Base-by-base conservation (phyloP, 2,888 invertebrate species). In the Acronicta leporina region DNA sequence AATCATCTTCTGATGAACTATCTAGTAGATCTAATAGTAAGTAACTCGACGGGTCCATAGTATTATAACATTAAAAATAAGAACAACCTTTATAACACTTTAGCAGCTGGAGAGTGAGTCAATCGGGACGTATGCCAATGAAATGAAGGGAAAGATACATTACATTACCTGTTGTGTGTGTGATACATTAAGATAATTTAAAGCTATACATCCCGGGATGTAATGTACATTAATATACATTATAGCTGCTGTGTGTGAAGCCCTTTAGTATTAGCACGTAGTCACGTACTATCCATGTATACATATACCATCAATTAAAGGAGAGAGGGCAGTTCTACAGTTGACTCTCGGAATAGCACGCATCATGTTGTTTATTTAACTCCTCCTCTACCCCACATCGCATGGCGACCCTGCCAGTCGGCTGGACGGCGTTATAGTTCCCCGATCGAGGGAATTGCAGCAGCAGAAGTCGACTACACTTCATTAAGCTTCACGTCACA, bases 121-220 rank as follows among this genome's bases (percentile, higher is more conserved):
- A 33, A 33, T 33, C 33, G 33, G 33, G 33, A 33, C 33, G 33
- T 7, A n/a, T n/a, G n/a, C n/a, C 10, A 33, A 33, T 33, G 33
- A 33, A 33, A 63, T 64, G 68, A 64, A 69, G 62, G 59, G 63
- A 63, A 69, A 65, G 62, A 65, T 65, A 69, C 60, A 69, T 69
- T 69, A 69, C 62, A 60, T 60, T 63, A 63, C 60, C 59, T 65
- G 63, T 54, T 63, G 57, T 65, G 64, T 63, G 69, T 63, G 66
- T 66, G 65, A 65, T 63, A 62, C 64, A 53, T 67, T 67, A 61
- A 59, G 61, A 63, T 57, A 57, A 63, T 63, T 63, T 63, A 63
- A 63, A 63, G 57, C 63, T 63, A 49, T 63, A 57, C 56, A 63
- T 57, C 61, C 60, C 60, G 65, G 57, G 57, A 65, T 61, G 56